Percentiles rank a stretch among this genome's conserved stretches.
phyloP scores from a whole-genome alignment of 2,797 vertebrate species.

The Limosa lapponica region DNA sequence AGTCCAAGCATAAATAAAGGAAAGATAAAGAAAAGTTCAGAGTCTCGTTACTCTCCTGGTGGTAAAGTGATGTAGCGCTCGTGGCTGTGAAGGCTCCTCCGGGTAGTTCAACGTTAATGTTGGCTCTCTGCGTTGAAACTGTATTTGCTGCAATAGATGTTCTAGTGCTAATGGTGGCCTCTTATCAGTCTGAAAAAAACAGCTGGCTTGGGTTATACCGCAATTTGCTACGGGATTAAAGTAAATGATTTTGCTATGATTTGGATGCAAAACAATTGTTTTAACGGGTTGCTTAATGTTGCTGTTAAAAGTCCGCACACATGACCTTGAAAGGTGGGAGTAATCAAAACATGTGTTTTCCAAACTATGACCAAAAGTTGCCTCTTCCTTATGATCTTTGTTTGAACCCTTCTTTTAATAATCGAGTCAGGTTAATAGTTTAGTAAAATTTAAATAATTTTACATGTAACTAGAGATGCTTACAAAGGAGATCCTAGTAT shows the following conservation, averaged over 20 bases:
- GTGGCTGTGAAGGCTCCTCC: not conserved
- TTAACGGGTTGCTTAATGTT: not conserved
- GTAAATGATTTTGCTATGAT: not conserved
- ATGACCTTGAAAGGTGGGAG: not conserved
- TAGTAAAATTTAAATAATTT: not conserved
- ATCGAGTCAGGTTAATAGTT: not conserved
- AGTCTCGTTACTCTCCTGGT: slow-evolving; percentile 17
- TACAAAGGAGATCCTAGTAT: not conserved
- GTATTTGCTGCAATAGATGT: not conserved
- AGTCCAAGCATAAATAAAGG: slow-evolving; percentile 70
- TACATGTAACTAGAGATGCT: not conserved
- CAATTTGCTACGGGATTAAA: not conserved
- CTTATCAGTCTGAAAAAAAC: not conserved
- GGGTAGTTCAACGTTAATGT: not conserved
- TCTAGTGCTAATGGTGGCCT: not conserved
- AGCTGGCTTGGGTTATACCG: not conserved
- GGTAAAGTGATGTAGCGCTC: not conserved
- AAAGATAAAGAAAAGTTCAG: slow-evolving; percentile 63
- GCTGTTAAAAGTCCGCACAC: not conserved
- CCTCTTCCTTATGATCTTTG: not conserved
- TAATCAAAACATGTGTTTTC: not conserved
- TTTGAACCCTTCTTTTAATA: not conserved
- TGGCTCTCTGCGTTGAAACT: not conserved
- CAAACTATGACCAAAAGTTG: not conserved
- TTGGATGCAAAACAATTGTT: not conserved